Base-by-base conservation (phyloP, 2,113 vertebrate genomes). In the Hippocampus abdominalis region DNA sequence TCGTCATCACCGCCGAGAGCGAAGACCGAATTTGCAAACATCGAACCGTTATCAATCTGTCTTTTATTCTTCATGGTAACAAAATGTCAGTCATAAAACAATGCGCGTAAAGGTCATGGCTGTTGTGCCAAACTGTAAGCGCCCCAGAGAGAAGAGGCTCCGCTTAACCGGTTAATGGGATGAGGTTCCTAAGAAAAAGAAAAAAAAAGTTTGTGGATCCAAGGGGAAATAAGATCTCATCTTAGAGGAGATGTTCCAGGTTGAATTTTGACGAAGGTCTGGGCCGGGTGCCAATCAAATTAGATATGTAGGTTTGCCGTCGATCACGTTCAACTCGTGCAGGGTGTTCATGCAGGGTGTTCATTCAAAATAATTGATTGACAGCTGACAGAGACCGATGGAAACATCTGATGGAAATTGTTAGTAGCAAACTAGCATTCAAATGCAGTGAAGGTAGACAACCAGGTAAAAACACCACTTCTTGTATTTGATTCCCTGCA, bases 1-100 rank as follows among this genome's bases (percentile, higher is more conserved):
- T 77, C 72, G 73, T 82, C 80, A 79, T 81, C 68, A n/a, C 69
- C n/a, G 1, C 51, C 0, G 67, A 70, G 72, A 78, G 56, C 57
- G 16, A 71, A 76, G 49, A 11, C 56, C 46, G 59, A 53, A 66
- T 75, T 70, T 42, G 56, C 65, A 54, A 68, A 68, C 71, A 66
- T 42, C 40, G 25, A 53, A 39, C 18, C 10, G 46, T 66, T 66
- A 23, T 39, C 25, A 36, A 67, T n/a, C 32, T n/a, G 29, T 20
- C 8, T 51, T 66, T 51, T 51, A 8, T 51, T 61, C 44, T 3
- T 51, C 23, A 5, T 51, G 42, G 42, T 27, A 64, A 27, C 40
- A 46, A 46, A 64, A 64, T 64, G 23, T 46, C 42, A 46, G 42
- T n/a, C 42, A 16, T 46, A 46, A 63, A 63, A 63, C 36, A 42